phyloP scores from a whole-genome alignment of 2,888 invertebrate species.

The Dilophus febrilis region DNA sequence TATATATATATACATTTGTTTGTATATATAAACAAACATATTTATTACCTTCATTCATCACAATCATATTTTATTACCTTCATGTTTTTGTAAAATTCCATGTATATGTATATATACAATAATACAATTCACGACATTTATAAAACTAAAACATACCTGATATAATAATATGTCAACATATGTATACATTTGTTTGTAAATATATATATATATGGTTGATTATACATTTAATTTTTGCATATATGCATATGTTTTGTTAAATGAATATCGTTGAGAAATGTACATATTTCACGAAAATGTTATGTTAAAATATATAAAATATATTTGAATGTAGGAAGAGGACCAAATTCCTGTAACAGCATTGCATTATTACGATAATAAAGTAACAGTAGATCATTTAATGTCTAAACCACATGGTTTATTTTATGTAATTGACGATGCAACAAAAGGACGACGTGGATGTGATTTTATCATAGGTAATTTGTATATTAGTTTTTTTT shows the following conservation, averaged over 20 bases:
- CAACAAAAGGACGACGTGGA: conserved; percentile 54
- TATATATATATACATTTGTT: no score
- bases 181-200: no score
- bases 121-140: no score
- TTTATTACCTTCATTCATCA: conserved; percentile 3
- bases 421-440: conserved; percentile 73
- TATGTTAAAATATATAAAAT: no score
- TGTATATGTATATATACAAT: no score
- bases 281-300: no score
- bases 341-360: conserved; percentile 58
- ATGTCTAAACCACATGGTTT: conserved; percentile 70
- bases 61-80: no score
- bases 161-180: no score
- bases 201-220: background rate
- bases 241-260: background rate
- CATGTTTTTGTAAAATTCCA: no score
- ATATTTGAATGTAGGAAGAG: conserved; percentile 38
- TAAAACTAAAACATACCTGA: no score
- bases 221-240: background rate
- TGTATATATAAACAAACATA: conserved; percentile 1
- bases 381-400: conserved; percentile 71
- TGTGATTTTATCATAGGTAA: conserved; percentile 57
- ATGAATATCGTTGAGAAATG: no score
- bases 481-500: conserved; percentile 8
- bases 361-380: conserved; percentile 74